Conservation (phyloP, 2,113 vertebrate species). For the Cyrtonyx montezumae region DNA sequence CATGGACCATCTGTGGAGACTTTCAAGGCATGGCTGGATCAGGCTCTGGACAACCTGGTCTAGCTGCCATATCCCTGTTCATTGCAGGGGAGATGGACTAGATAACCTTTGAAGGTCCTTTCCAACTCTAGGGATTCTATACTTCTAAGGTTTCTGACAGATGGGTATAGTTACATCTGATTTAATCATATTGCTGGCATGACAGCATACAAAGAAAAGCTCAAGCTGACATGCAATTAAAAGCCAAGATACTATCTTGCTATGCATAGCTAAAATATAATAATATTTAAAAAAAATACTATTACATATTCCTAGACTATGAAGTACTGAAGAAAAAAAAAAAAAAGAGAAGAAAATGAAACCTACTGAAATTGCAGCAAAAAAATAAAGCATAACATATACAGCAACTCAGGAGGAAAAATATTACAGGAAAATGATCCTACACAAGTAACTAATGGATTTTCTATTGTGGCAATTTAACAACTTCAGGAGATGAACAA, state of each 20-base stretch:
- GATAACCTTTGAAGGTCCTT: too few species aligned
- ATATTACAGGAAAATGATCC: slow-evolving; percentile 23
- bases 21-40: too few species aligned
- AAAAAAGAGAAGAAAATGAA: background rate
- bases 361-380: background rate
- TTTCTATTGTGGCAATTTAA: slow-evolving; percentile 24
- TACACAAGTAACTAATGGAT: background rate
- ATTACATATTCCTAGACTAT: background rate
- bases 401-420: background rate
- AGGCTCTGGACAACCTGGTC: too few species aligned
- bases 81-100: too few species aligned
- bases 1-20: too few species aligned
- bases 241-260: background rate
- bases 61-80: too few species aligned
- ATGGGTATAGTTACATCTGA: background rate
- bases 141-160: background rate
- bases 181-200: background rate
- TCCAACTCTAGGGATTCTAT: too few species aligned
- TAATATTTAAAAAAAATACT: background rate
- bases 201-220: background rate
- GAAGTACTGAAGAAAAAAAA: background rate
- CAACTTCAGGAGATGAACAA: slow-evolving; percentile 44
- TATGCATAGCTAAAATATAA: background rate
- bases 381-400: background rate
- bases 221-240: background rate